These are phyloP conservation scores for Noctilio leporinus DNA, from an alignment of 2,113 vertebrate species.

Conservation along the genomic window DNA sequence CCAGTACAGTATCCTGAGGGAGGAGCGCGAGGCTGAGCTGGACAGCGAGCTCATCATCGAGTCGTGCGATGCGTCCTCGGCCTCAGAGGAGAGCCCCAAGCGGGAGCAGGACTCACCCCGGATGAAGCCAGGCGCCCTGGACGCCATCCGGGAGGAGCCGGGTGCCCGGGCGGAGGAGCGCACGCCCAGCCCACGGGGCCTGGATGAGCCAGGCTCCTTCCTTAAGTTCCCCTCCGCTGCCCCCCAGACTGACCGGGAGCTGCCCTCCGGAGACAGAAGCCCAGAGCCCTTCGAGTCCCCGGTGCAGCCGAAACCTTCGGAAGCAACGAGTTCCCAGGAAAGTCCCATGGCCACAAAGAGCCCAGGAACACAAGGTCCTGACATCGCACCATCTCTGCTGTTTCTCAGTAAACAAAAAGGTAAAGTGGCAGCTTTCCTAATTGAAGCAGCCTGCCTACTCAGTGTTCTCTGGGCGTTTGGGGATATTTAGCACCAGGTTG, in stretches of 20 bases:
- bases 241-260: slow-evolving; percentile 77
- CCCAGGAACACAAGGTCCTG: slow-evolving; percentile 41
- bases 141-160: slow-evolving; percentile 79
- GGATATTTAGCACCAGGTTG: not conserved
- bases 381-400: slow-evolving; percentile 49
- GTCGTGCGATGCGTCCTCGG: slow-evolving; percentile 86
- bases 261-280: slow-evolving; percentile 29
- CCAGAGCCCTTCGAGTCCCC: slow-evolving; percentile 65
- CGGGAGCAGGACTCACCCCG: slow-evolving; percentile 90
- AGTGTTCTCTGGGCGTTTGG: not conserved
- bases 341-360: slow-evolving; percentile 60
- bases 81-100: slow-evolving; percentile 97
- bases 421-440: slow-evolving; percentile 72
- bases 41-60: slow-evolving; percentile 98
- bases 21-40: slow-evolving; percentile 96
- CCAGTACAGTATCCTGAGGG: slow-evolving; percentile 95
- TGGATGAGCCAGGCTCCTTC: slow-evolving; percentile 77
- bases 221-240: slow-evolving; percentile 77
- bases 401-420: slow-evolving; percentile 87
- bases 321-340: slow-evolving; percentile 54
- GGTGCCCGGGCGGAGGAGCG: slow-evolving; percentile 75
- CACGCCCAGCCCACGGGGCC: slow-evolving; percentile 81
- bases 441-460: not conserved
- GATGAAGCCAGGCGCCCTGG: slow-evolving; percentile 81
- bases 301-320: slow-evolving; percentile 67